Conservation (phyloP, 2,888 invertebrate genomes). For the Eueremaeus valkanovi region DNA sequence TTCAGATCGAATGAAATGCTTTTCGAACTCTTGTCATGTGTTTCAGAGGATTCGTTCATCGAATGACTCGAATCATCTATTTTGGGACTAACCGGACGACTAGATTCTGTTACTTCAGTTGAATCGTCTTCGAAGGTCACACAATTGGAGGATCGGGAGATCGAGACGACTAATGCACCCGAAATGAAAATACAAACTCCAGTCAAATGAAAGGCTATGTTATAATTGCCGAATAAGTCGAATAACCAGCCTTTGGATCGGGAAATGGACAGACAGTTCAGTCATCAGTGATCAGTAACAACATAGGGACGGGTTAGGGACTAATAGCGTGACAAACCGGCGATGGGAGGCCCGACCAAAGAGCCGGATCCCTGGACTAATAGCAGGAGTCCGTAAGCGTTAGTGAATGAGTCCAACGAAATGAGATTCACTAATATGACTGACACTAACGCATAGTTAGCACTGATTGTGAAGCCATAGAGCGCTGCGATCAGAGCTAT, state of each 20-base stretch:
- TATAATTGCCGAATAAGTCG: conserved; percentile 69
- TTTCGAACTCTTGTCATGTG: neutral
- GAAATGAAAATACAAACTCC: conserved; percentile 74
- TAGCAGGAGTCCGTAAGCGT: conserved; percentile 80
- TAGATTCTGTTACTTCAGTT: conserved; percentile 25
- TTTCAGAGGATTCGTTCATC: neutral
- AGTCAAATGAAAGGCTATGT: conserved; percentile 73
- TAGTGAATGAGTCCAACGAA: conserved; percentile 82
- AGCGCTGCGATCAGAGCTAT: conserved; percentile 64
- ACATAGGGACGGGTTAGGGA: no score
- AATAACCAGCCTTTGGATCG: conserved; percentile 69
- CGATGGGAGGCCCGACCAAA: conserved; percentile 80
- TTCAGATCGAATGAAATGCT: neutral
- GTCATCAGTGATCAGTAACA: no score
- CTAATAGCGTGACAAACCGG: conserved; percentile 67
- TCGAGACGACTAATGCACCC: conserved; percentile 61
- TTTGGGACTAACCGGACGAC: conserved; percentile 28
- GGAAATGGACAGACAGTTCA: conserved; percentile 4
- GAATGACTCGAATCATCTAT: conserved; percentile 9
- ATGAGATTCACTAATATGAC: conserved; percentile 85
- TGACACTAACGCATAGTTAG: conserved; percentile 84
- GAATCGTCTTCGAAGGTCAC: conserved; percentile 8
- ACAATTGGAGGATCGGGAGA: conserved; percentile 39
- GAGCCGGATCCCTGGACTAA: conserved; percentile 86
- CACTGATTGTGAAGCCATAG: conserved; percentile 84